Conservation (phyloP, 2,113 vertebrate species). For the Sturnira hondurensis region DNA sequence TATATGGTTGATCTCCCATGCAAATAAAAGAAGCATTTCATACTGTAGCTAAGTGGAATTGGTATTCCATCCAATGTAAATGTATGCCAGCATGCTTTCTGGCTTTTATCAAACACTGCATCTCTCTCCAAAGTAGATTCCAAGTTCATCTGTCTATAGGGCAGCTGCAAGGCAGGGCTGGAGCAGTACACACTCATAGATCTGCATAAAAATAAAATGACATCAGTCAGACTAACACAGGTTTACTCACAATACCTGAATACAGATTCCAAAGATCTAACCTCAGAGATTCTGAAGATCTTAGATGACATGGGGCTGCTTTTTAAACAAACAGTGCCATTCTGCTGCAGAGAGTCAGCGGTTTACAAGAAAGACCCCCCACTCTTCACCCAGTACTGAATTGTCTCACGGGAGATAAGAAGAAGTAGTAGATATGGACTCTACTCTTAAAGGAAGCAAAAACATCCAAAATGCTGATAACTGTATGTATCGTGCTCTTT, state of each 20-base stretch:
- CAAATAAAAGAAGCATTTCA: slow-evolving; percentile 71
- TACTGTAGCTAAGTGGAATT: slow-evolving; percentile 62
- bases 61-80: slow-evolving; percentile 69
- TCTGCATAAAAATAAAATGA: slow-evolving; percentile 31
- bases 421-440: neutral
- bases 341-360: neutral
- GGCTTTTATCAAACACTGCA: slow-evolving; percentile 60
- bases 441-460: neutral
- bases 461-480: neutral
- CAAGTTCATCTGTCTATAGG: slow-evolving; percentile 20
- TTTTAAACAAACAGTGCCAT: neutral
- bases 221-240: neutral
- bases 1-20: slow-evolving; percentile 69
- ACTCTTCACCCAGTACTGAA: neutral
- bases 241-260: neutral
- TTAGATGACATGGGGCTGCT: neutral
- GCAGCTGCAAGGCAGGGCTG: neutral
- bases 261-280: neutral
- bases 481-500: neutral
- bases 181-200: neutral
- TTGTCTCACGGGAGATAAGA: neutral
- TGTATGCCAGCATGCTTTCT: slow-evolving; percentile 63
- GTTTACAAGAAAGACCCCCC: neutral
- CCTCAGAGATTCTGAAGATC: neutral
- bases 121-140: slow-evolving; percentile 57